Percentiles rank a stretch among this genome's conserved stretches.
These are phyloP conservation scores for Zaprionus tsacasi DNA, from an alignment of 1,140 invertebrate genomes.

Conservation along the genomic window DNA sequence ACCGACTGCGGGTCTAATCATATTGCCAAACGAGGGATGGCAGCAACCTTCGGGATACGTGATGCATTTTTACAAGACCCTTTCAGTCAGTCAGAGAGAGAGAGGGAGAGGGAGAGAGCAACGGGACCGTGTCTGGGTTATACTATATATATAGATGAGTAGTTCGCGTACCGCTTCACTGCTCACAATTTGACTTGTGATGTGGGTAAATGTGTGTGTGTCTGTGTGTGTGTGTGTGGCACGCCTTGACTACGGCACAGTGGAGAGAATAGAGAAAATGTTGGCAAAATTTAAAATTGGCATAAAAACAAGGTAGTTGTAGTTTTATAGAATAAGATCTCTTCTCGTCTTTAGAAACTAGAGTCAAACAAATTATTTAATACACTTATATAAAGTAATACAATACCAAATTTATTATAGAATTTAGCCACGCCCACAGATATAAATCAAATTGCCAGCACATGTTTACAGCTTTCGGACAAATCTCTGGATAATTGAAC, in stretches of 20 bases:
- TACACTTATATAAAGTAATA: no score
- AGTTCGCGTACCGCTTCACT: constrained; percentile 51
- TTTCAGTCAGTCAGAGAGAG: constrained; percentile 30
- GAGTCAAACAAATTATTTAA: no score
- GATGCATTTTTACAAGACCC: constrained; percentile 71
- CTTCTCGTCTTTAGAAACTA: no score
- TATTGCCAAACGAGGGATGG: constrained; percentile 60
- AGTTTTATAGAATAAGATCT: no score
- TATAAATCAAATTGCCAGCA: no score
- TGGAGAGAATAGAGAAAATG: constrained; percentile 47
- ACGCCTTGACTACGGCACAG: constrained; percentile 51
- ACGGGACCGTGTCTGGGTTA: no score
- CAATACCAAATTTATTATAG: no score
- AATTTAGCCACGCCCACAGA: no score
- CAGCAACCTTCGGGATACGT: constrained; percentile 65
- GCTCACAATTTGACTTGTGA: constrained; percentile 74
- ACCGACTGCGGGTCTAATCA: constrained; percentile 67
- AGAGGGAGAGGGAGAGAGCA: background rate
- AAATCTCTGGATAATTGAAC: constrained; percentile 23
- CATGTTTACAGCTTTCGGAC: background rate
- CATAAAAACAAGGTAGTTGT: no score
- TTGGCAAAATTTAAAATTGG: background rate
- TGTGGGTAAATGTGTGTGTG: constrained; percentile 53
- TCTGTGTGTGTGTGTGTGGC: constrained; percentile 25
- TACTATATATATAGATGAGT: constrained; percentile 3